Percentiles rank a stretch among this genome's conserved stretches.
phyloP scores from a whole-genome alignment of 1,140 invertebrate species.

The Acyrthosiphon pisum region DNA sequence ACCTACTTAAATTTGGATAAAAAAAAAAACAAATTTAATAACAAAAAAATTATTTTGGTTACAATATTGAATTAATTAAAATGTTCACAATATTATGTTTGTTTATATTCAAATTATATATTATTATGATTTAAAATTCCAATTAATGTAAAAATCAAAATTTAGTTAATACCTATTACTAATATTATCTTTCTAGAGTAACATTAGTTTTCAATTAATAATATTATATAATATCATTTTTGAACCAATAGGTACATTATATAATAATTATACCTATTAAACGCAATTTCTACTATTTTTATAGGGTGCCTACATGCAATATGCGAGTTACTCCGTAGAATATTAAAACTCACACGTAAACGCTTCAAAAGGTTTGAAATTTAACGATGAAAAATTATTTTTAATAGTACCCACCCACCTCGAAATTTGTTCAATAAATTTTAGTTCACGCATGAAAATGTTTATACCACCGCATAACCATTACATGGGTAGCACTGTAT shows the following conservation, averaged over 20 bases:
- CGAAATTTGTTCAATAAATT: not conserved
- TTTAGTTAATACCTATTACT: not conserved
- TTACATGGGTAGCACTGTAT: not conserved
- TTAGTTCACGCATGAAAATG: not conserved
- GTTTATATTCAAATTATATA: too few species aligned
- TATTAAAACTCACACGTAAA: not conserved
- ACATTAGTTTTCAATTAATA: too few species aligned
- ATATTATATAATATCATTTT: too few species aligned
- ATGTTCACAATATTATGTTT: too few species aligned
- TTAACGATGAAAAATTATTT: constrained; percentile 19
- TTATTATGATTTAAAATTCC: too few species aligned
- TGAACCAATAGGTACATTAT: too few species aligned
- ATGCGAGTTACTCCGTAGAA: not conserved
- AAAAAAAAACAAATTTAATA: too few species aligned
- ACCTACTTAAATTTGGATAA: too few species aligned
- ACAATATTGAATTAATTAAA: too few species aligned
- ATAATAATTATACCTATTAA: not conserved
- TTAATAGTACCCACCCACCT: not conserved
- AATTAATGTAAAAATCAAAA: not conserved
- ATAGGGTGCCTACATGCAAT: not conserved
- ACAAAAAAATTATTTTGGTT: too few species aligned
- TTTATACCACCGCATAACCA: not conserved
- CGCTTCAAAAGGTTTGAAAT: not conserved
- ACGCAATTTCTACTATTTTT: not conserved
- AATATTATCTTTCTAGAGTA: not conserved